Base-by-base conservation (phyloP, 2,797 vertebrate species). In the Dromococcyx pavoninus region DNA sequence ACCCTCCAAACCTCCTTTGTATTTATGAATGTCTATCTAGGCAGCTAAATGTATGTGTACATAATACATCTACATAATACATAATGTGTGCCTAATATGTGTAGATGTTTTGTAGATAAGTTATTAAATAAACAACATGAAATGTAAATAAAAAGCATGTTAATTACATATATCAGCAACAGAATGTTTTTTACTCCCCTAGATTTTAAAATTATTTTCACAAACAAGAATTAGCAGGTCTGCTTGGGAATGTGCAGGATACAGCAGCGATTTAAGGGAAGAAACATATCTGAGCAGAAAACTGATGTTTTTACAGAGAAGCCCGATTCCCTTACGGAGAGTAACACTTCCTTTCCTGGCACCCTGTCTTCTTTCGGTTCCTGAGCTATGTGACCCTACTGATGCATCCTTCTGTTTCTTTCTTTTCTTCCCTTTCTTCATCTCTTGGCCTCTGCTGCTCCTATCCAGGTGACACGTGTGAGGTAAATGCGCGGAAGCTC, bases 381-480 rank as follows among this genome's bases (percentile, higher is more conserved):
- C 56, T 6, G 13, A 54, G 48, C 18, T 48, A 7, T 2, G 37
- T 39, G 39, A 65, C 32, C 8, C 60, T 67, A 24, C n/a, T 76
- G 79, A 74, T 33, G 24, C 0, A 0, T 6, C 15, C 60, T 74
- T 32, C 12, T 64, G 8, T 50, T 65, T 50, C 10, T 65, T 50
- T 43, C 35, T 17, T 14, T 14, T 16, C 53, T 62, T 58, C 5
- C 46, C 10, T 60, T 50, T 37, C 35, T 17, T 14, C 13, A 53
- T 64, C 50, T 5, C 28, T 39, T 1, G 82, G 64, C 48, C 44
- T 32, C 5, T 32, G 60, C 0, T 1, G 4, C 30, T 74, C 12
- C 53, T 73, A 25, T 44, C 14, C 73, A 98, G 98, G 98, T 18
- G 0, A 0, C 1, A 91, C 33, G 2, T 98, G 96, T 3, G 0